phyloP scores from a whole-genome alignment of 2,113 vertebrate species.

The Puma concolor region DNA sequence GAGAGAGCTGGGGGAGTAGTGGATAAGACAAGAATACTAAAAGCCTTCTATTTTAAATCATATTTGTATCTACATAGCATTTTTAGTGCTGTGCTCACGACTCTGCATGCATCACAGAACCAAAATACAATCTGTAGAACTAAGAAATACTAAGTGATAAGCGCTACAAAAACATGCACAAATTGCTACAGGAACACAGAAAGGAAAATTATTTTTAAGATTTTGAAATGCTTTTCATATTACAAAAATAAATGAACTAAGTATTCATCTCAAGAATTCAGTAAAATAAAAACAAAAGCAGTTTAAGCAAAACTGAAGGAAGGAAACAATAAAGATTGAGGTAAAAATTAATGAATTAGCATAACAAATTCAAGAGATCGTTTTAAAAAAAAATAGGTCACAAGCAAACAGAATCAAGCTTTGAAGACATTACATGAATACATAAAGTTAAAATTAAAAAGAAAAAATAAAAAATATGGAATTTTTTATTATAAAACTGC shows the following conservation, averaged over 20 bases:
- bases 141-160: background rate
- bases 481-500: background rate
- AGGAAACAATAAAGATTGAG: background rate
- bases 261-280: background rate
- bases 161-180: background rate
- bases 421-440: background rate
- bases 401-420: background rate
- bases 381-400: background rate
- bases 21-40: background rate
- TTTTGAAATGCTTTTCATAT: conserved; percentile 27
- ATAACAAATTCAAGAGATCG: background rate
- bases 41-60: background rate
- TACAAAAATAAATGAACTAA: background rate
- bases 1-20: background rate
- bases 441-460: background rate
- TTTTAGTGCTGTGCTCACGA: background rate
- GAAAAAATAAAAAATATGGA: background rate
- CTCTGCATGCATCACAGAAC: background rate
- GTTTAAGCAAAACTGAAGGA: background rate
- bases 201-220: background rate
- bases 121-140: background rate
- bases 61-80: background rate
- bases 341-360: background rate
- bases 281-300: conserved; percentile 18
- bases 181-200: background rate